Conservation (phyloP, 35 echinoderm and acorn worm genomes). For the Acanthaster planci region DNA sequence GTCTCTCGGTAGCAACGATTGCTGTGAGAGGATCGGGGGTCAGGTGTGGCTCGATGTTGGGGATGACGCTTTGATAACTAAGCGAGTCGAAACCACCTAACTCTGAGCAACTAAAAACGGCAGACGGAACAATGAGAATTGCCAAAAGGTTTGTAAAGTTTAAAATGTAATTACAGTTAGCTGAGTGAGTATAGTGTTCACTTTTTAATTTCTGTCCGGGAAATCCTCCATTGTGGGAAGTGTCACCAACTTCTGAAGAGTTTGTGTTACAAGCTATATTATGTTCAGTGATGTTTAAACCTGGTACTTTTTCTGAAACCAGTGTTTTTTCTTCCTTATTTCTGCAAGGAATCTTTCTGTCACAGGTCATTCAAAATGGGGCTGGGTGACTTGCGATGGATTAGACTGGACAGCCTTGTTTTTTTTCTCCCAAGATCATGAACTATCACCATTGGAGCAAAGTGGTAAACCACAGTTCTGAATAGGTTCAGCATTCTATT, state of each 20-base stretch:
- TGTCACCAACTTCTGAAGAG: background rate
- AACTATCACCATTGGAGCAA: too few relatives aligned
- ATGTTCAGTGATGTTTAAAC: too few relatives aligned
- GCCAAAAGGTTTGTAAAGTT: background rate
- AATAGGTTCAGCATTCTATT: too few relatives aligned
- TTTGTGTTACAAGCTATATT: too few relatives aligned
- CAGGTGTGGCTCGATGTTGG: slow-evolving; percentile 4
- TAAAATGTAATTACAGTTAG: background rate
- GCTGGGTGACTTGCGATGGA: too few relatives aligned
- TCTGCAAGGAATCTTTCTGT: too few relatives aligned
- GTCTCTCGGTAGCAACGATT: slow-evolving; percentile 26
- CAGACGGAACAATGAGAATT: background rate
- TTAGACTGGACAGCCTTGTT: too few relatives aligned
- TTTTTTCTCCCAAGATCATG: too few relatives aligned
- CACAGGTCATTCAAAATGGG: too few relatives aligned
- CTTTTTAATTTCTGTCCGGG: background rate
- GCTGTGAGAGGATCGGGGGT: slow-evolving; percentile 12
- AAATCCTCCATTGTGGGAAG: background rate
- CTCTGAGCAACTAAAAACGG: background rate
- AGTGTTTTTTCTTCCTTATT: too few relatives aligned
- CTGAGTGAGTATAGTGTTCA: background rate
- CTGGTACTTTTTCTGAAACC: too few relatives aligned
- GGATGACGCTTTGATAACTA: slow-evolving; percentile 27
- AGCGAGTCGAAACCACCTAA: background rate
- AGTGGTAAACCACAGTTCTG: too few relatives aligned